These are phyloP conservation scores for Dolomedes plantarius DNA, from an alignment of 2,888 invertebrate genomes.

Conservation along the genomic window DNA sequence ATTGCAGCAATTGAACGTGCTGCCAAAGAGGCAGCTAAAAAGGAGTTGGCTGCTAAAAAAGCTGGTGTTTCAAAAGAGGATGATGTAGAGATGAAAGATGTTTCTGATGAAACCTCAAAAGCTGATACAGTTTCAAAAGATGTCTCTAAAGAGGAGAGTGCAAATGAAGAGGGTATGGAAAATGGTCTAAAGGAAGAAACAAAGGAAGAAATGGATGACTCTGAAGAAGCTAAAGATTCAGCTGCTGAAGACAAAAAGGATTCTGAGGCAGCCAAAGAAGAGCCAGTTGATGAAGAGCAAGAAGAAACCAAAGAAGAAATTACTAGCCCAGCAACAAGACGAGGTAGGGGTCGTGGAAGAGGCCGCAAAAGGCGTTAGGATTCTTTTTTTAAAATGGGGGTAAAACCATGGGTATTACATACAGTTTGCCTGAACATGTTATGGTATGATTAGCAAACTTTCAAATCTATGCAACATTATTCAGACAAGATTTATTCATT, in stretches of 20 bases:
- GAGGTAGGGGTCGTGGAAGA: constrained; percentile 60
- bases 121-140: constrained; percentile 3
- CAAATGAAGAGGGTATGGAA: constrained; percentile 32
- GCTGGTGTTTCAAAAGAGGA: constrained; percentile 27
- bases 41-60: constrained; percentile 57
- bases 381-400: neutral
- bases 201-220: constrained; percentile 32
- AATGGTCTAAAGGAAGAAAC: constrained; percentile 48
- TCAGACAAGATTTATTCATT: neutral
- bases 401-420: neutral
- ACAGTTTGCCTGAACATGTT: constrained; percentile 18
- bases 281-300: constrained; percentile 55
- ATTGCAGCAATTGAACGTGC: constrained; percentile 58
- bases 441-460: constrained; percentile 24
- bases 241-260: constrained; percentile 46
- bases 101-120: constrained; percentile 33
- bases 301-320: constrained; percentile 50
- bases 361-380: constrained; percentile 64
- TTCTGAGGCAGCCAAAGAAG: constrained; percentile 44
- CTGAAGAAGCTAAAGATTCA: constrained; percentile 46
- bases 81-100: constrained; percentile 65
- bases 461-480: constrained; percentile 17
- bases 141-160: constrained; percentile 28
- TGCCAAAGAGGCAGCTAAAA: constrained; percentile 53
- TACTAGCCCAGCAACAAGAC: constrained; percentile 48